Base-by-base conservation (phyloP, 2,888 invertebrate species). In the Lepas anatifera region DNA sequence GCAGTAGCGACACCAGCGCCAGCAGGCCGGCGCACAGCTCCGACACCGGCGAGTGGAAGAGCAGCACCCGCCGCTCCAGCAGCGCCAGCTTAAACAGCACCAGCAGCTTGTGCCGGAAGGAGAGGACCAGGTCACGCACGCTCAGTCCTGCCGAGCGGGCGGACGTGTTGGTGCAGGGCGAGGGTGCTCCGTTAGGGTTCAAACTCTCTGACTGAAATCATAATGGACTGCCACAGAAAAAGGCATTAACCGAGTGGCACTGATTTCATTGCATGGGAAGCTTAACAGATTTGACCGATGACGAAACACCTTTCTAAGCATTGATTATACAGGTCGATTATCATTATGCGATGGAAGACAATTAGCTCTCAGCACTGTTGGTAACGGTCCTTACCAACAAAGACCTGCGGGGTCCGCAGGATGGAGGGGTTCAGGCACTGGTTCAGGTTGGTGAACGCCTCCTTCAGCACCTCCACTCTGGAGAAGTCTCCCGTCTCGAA, bases 11-110 rank as follows among this genome's bases (percentile, higher is more conserved):
- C 0, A 95, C 83, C 68, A 98, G 83, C 10, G 95, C 89, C 69
- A 99, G 82, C 75, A 98, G 86, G 8, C 90, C 86, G 11, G 89
- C 87, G 75, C 96, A 95, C 74, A 98, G 83, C 13, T 72, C 80
- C 81, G 72, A 93, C 89, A 96, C 97, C 2, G 97, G 96, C 29
- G 95, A 89, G 70, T 94, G 92, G 80, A 91, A 93, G 78, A 97
- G 92, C 69, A 99, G 86, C 58, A 97, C 89, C 79, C 90, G 86
- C 75, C 89, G 87, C 78, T 97, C 92, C 71, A 99, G 83, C 67
- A 99, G 82, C 70, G 98, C 81, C 70, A 98, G 82, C 81, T 99
- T 99, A 79, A 97, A 96, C 66, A 99, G 81, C 72, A 96, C 82
- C 69, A 99, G 81, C 48, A 92, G 89, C 83, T 96, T 95, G 79